A percentile compares a stretch with the other conserved stretches of the same genome.
These are phyloP conservation scores for Apodemia duryi DNA, from an alignment of 2,888 invertebrate genomes.

Conservation along the genomic window DNA sequence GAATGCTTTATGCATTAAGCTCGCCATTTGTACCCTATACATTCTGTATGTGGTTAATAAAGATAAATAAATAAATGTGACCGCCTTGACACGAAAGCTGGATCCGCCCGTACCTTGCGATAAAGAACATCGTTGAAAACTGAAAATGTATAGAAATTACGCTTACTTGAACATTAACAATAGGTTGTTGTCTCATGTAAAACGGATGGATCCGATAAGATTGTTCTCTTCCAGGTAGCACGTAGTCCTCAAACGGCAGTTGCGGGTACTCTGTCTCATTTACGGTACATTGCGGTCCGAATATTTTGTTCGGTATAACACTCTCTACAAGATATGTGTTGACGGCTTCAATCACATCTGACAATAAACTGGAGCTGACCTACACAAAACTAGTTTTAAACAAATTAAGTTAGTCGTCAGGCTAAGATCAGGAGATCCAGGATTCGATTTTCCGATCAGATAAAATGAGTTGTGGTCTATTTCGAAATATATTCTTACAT, in stretches of 20 bases:
- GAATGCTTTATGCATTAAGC: too few species aligned
- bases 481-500: too few species aligned
- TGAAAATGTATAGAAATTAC: slow-evolving; percentile 22
- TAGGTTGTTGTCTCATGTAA: slow-evolving; percentile 51
- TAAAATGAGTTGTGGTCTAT: too few species aligned
- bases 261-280: slow-evolving; percentile 56
- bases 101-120: too few species aligned
- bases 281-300: slow-evolving; percentile 59
- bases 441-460: too few species aligned
- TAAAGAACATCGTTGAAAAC: too few species aligned
- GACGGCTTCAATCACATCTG: slow-evolving; percentile 49
- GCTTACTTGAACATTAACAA: slow-evolving; percentile 53
- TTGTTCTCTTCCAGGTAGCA: slow-evolving; percentile 71
- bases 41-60: too few species aligned
- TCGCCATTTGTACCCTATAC: too few species aligned
- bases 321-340: slow-evolving; percentile 54
- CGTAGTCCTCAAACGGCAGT: slow-evolving; percentile 79
- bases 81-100: too few species aligned
- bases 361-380: slow-evolving; percentile 51
- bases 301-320: slow-evolving; percentile 56
- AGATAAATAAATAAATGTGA: too few species aligned
- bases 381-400: slow-evolving; percentile 32
- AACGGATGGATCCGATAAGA: slow-evolving; percentile 74
- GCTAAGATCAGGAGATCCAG: too few species aligned
- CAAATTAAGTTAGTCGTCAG: background rate